Evolutionary conservation across 2,113 vertebrate species (phyloP), one percentile per base, ranked within the genome.

Genomic region (Anseranas semipalmata): DNA sequence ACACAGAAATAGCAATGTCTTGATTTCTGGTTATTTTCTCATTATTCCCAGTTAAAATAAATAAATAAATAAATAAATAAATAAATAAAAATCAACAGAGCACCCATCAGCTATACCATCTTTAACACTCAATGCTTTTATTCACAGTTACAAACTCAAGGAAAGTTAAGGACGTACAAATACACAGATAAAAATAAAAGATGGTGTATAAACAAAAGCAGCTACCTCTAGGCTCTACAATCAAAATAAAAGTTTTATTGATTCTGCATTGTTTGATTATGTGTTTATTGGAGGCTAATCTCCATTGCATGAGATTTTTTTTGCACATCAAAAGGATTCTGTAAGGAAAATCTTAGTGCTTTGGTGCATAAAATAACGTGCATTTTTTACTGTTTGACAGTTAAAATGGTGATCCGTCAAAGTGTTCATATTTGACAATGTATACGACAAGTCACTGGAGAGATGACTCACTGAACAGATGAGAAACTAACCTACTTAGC

Each of bases 401-500:
- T 28, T 72, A 73, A 72, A 94, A 73, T 2, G 2, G 45, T 73
- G 41, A 71, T 33, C 0, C 1, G 46, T 43, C n/a, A n/a, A 52
- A 60, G 19, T 48, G 81, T 21, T 94, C 21, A 12, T 72, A 68
- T 76, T 24, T 85, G 52, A 56, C 60, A 94, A n/a, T 7, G 27
- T 33, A 3, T 83, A 76, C 76, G 58, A 59, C 0, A 3, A 87
- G n/a, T 45, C 78, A 79, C 25, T 67, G 60, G 66, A 67, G 4
- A 85, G 65, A 70, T 43, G 75, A 91, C 35, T 93, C 78, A 77
- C 59, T 67, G n/a, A 85, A 79, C 35, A 91, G 87, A 74, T 24
- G 81, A 88, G 18, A 86, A 90, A 70, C 59, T 59, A 94, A 73
- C 63, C 78, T 73, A 94, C 78, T 86, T 91, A 89, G 32, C 80